Percentiles rank a stretch among this genome's conserved stretches.
These are phyloP conservation scores for Cetonia aurata DNA, from an alignment of 2,888 invertebrate species.

Conservation along the genomic window DNA sequence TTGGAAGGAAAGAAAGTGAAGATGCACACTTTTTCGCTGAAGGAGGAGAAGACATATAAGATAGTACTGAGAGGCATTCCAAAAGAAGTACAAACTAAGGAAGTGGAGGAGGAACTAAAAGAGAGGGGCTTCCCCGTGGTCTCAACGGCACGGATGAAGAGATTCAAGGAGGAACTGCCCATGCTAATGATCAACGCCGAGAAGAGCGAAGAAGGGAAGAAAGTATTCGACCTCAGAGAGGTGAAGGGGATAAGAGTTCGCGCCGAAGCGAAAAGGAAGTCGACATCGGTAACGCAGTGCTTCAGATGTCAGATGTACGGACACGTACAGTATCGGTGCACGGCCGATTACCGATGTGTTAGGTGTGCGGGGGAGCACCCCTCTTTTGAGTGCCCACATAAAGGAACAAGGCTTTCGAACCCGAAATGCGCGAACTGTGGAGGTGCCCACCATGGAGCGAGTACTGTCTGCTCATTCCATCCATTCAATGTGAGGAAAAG, in stretches of 20 bases:
- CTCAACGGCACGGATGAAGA: neutral
- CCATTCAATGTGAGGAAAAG: neutral
- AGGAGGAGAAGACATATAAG: neutral
- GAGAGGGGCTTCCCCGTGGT: slow-evolving; percentile 5
- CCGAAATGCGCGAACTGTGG: slow-evolving; percentile 25
- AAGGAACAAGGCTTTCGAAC: neutral
- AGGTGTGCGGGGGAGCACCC: slow-evolving; percentile 13
- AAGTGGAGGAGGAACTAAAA: neutral
- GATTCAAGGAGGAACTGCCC: neutral
- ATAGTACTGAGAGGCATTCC: slow-evolving; percentile 24
- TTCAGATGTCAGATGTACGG: slow-evolving; percentile 25
- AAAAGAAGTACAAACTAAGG: neutral
- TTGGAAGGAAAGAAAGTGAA: neutral
- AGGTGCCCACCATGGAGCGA: slow-evolving; percentile 10
- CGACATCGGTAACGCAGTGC: slow-evolving; percentile 1
- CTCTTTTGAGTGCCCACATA: neutral
- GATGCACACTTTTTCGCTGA: slow-evolving; percentile 3
- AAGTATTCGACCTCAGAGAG: slow-evolving; percentile 8
- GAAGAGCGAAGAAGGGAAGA: slow-evolving; percentile 1
- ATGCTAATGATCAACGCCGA: slow-evolving; percentile 6
- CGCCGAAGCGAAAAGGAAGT: neutral
- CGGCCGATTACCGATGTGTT: neutral
- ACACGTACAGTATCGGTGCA: slow-evolving; percentile 21
- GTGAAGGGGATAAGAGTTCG: neutral
- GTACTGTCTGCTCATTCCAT: neutral